These are phyloP conservation scores for Dasypus novemcinctus DNA, from an alignment of 2,113 vertebrate species.

Conservation along the genomic window DNA sequence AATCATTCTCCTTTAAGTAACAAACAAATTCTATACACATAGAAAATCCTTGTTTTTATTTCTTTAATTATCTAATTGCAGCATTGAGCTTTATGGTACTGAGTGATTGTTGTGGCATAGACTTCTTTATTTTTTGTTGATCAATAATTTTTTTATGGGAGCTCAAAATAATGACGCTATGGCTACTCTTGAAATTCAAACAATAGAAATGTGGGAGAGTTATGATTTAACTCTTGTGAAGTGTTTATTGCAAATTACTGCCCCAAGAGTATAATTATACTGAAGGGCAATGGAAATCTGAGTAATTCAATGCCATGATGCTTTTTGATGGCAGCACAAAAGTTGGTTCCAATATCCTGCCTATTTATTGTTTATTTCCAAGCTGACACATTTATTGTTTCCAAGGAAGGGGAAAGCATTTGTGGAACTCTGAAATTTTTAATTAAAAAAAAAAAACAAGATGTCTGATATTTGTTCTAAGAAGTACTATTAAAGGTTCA, in stretches of 20 bases:
- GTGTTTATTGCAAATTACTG: neutral
- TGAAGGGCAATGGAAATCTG: neutral
- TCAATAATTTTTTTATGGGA: neutral
- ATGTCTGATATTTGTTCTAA: neutral
- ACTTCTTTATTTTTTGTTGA: neutral
- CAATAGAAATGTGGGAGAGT: neutral
- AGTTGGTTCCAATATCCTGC: neutral
- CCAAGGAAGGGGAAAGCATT: neutral
- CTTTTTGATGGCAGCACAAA: neutral
- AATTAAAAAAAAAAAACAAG: neutral
- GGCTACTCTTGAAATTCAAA: neutral
- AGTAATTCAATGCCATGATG: neutral
- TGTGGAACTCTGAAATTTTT: neutral
- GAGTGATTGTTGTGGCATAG: neutral
- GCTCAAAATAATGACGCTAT: neutral
- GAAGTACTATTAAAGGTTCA: neutral
- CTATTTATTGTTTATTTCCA: neutral
- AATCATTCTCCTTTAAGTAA: neutral
- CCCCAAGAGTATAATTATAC: neutral
- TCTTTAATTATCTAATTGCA: neutral
- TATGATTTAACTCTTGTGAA: neutral
- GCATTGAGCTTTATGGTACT: neutral
- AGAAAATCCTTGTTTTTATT: neutral
- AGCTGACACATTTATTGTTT: neutral
- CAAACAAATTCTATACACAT: neutral